Evolutionary conservation across 2,888 invertebrate genomes (phyloP).

Genomic region (Xanthostigma xanthostigma): DNA sequence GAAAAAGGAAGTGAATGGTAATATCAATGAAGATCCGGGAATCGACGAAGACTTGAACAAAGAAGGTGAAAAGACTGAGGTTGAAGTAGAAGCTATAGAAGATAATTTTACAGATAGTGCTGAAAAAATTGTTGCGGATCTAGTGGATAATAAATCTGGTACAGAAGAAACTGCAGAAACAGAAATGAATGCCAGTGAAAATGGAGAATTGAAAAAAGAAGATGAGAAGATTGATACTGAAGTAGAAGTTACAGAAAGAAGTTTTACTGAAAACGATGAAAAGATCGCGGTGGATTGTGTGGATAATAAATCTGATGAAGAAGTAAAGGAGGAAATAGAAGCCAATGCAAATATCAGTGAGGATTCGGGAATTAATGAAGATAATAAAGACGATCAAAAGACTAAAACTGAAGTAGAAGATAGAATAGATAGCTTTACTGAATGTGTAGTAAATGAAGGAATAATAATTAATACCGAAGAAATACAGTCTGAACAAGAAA

Average conservation of each 20-base stretch:
- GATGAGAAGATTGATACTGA: neutral
- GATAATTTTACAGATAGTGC: neutral
- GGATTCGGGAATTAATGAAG: constrained; percentile 3
- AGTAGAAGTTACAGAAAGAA: neutral
- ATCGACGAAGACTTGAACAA: constrained; percentile 6
- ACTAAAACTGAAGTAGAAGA: constrained; percentile 9
- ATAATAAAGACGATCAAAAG: constrained; percentile 9
- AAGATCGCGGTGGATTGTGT: neutral
- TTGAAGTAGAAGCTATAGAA: constrained; percentile 7
- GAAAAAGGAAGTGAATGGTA: neutral
- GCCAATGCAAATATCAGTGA: neutral
- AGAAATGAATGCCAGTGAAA: neutral
- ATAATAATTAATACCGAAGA: neutral
- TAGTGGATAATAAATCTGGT: constrained; percentile 1
- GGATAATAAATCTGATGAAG: constrained; percentile 8
- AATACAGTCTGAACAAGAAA: constrained; percentile 10
- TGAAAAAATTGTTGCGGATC: neutral
- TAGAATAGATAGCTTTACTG: neutral
- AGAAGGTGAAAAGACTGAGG: constrained; percentile 10
- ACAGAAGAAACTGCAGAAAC: neutral
- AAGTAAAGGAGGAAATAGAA: constrained; percentile 7
- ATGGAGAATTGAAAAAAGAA: neutral
- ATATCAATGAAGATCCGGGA: neutral
- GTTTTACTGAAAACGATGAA: neutral
- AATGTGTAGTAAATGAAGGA: neutral